These are phyloP conservation scores for Mythimna impura DNA, from an alignment of 2,888 invertebrate genomes.

Conservation along the genomic window DNA sequence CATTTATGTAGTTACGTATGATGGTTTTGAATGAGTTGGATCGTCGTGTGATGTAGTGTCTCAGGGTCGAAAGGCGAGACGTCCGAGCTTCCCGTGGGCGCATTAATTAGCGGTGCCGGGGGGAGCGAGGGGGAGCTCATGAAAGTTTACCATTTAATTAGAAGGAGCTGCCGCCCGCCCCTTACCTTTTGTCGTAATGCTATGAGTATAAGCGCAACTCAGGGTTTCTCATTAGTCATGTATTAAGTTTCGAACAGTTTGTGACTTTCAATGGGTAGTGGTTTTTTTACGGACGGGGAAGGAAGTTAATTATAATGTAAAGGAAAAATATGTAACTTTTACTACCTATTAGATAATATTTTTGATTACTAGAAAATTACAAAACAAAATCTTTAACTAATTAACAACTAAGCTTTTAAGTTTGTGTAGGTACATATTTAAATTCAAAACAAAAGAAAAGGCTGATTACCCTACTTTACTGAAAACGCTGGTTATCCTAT, in stretches of 20 bases:
- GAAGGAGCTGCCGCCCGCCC: constrained; percentile 82
- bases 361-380: background rate
- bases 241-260: constrained; percentile 76
- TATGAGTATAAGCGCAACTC: constrained; percentile 83
- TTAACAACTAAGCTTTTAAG: background rate
- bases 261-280: constrained; percentile 33
- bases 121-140: constrained; percentile 77
- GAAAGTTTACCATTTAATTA: constrained; percentile 91
- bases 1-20: background rate
- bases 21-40: constrained; percentile 42
- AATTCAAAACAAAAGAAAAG: background rate
- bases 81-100: constrained; percentile 85
- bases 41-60: constrained; percentile 68
- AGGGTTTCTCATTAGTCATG: constrained; percentile 84
- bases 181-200: constrained; percentile 85
- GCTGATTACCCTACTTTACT: background rate
- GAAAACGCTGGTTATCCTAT: background rate
- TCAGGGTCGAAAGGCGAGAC: constrained; percentile 69
- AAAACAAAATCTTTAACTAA: background rate
- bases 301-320: constrained; percentile 1
- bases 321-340: background rate
- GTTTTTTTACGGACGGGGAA: constrained; percentile 1
- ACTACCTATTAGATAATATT: background rate
- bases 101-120: constrained; percentile 87
- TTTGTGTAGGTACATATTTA: background rate